These are phyloP conservation scores for Pungitius pungitius DNA, from an alignment of 2,113 vertebrate species.

Conservation along the genomic window DNA sequence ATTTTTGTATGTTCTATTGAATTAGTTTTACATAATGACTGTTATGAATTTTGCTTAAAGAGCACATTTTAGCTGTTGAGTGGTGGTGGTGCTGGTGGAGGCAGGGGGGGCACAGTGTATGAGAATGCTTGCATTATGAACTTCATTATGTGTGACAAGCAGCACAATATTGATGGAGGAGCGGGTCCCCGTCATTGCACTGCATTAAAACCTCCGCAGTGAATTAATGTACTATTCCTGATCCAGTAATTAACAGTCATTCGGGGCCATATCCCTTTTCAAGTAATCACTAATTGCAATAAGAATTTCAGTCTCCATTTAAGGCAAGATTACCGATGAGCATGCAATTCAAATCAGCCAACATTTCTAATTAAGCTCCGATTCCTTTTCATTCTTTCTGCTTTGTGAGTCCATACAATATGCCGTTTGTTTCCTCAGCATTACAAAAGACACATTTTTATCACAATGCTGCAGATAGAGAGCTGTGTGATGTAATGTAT, in stretches of 20 bases:
- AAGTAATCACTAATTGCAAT: slow-evolving; percentile 80
- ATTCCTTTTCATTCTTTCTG: slow-evolving; percentile 60
- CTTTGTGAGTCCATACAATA: slow-evolving; percentile 68
- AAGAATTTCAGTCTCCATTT: slow-evolving; percentile 78
- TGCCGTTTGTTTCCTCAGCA: slow-evolving; percentile 67
- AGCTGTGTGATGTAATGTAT: slow-evolving; percentile 32
- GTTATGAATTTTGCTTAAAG: slow-evolving; percentile 64
- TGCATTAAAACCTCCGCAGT: slow-evolving; percentile 70
- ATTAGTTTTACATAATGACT: slow-evolving; percentile 73
- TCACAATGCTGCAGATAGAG: slow-evolving; percentile 72
- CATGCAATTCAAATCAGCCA: slow-evolving; percentile 74
- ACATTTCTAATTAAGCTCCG: slow-evolving; percentile 74
- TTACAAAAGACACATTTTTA: slow-evolving; percentile 66
- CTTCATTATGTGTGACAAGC: slow-evolving; percentile 74
- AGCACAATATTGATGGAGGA: slow-evolving; percentile 72
- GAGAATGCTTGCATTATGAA: slow-evolving; percentile 59
- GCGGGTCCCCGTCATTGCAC: slow-evolving; percentile 61
- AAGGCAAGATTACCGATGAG: slow-evolving; percentile 71
- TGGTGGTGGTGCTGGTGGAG: slow-evolving; percentile 5
- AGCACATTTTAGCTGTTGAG: slow-evolving; percentile 60
- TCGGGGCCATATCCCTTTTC: slow-evolving; percentile 76
- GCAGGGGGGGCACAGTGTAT: slow-evolving; percentile 1
- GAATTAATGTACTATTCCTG: slow-evolving; percentile 76
- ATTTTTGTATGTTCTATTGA: slow-evolving; percentile 63
- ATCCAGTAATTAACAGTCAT: slow-evolving; percentile 79